phyloP scores from a whole-genome alignment of 2,113 vertebrate species.

The Oryzias woworae region DNA sequence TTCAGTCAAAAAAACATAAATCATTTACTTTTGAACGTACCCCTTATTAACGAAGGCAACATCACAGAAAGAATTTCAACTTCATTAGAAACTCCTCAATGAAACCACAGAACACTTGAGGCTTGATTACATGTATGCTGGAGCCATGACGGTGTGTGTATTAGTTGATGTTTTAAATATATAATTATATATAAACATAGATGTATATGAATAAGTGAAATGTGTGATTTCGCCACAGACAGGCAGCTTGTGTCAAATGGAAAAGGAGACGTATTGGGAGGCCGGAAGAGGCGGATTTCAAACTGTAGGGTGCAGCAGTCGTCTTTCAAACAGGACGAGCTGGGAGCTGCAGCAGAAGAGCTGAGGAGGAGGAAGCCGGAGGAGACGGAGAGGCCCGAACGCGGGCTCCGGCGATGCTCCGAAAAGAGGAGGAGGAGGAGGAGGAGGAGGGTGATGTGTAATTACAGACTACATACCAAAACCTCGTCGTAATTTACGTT shows the following conservation, averaged over 20 bases:
- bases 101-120: slow-evolving; percentile 39
- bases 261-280: slow-evolving; percentile 19
- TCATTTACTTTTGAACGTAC: neutral
- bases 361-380: slow-evolving; percentile 31
- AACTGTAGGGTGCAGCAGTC: slow-evolving; percentile 99
- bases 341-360: slow-evolving; percentile 29
- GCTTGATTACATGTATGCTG: slow-evolving; percentile 23
- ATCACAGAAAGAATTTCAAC: slow-evolving; percentile 44
- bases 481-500: slow-evolving; percentile 62
- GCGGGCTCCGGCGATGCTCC: slow-evolving; percentile 18
- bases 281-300: slow-evolving; percentile 82
- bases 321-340: slow-evolving; percentile 84
- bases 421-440: slow-evolving; percentile 19
- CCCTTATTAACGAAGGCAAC: slow-evolving; percentile 3
- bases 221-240: neutral
- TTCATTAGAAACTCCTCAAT: slow-evolving; percentile 18
- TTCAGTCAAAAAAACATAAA: too few relatives aligned
- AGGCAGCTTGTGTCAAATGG: neutral
- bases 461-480: slow-evolving; percentile 71
- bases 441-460: slow-evolving; percentile 43
- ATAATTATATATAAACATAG: too few relatives aligned
- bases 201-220: neutral
- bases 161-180: neutral
- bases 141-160: slow-evolving; percentile 8
- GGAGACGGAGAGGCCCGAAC: slow-evolving; percentile 17